These are phyloP conservation scores for Muscicapa striata DNA, from an alignment of 2,797 vertebrate genomes.

Conservation along the genomic window DNA sequence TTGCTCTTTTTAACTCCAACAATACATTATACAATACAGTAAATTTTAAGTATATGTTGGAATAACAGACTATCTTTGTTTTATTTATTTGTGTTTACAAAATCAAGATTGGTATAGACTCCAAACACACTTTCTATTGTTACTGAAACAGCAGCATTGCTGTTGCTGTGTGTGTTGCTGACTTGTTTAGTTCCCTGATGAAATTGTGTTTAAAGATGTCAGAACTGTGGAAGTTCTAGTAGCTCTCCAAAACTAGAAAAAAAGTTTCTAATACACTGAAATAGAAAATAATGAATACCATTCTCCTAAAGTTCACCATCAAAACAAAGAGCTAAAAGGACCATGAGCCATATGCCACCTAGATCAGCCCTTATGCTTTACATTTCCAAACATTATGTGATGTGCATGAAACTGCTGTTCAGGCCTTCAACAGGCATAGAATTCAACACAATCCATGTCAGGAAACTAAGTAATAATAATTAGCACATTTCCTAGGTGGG, in stretches of 20 bases:
- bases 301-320: neutral
- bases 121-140: neutral
- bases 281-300: neutral
- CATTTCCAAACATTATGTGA: neutral
- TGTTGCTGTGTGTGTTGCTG: neutral
- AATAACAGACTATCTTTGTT: neutral
- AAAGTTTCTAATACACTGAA: neutral
- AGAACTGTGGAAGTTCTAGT: neutral
- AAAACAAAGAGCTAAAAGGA: neutral
- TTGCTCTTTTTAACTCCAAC: neutral
- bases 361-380: neutral
- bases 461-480: neutral
- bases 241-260: neutral
- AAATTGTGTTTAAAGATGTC: neutral
- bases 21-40: neutral
- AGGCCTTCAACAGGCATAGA: neutral
- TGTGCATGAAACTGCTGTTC: neutral
- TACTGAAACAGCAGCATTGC: neutral
- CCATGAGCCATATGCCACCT: neutral
- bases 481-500: neutral
- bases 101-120: neutral
- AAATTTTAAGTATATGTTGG: neutral
- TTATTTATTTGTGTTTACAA: neutral
- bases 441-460: neutral
- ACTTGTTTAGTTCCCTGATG: neutral